Base-by-base conservation (phyloP, 1,140 invertebrate species). In the Drosophila saltans region DNA sequence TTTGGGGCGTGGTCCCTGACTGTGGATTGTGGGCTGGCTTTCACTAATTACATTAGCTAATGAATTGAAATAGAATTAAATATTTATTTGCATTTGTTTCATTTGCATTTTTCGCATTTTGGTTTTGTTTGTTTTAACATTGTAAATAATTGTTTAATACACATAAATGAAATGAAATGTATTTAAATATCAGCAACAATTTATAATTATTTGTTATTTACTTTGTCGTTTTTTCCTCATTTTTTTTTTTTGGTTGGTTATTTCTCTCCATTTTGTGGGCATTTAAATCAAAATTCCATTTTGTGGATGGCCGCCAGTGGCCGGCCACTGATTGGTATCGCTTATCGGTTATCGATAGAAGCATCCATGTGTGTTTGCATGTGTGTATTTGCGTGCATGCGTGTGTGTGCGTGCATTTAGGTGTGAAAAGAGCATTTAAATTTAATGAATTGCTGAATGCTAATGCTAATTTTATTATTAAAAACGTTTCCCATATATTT, bases 1-100 rank as follows among this genome's bases (percentile, higher is more conserved):
- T 30, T 36, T 5, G 33, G 33, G 33, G 33, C 45, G 45, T 52
- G 45, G 45, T 52, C 45, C n/a, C 26, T 24, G 45, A 8, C 45
- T 24, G 45, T 52, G 21, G 45, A 52, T 52, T 40, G n/a, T 62
- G 60, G 60, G 36, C 10, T 62, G 39, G 39, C 36, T 62, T 78
- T 69, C 74, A 74, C 78, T 84, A 85, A 84, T 84, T 84, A 70
- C 78, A 84, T 84, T 85, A 85, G 77, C 77, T 84, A 84, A 84
- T 85, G 81, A 84, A 85, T 84, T 84, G 70, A 81, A 84, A 84
- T 66, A 71, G 69, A 78, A 80, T 80, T 77, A 73, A 80, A 84
- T 80, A 84, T 80, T 84, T 70, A 83, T 66, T 78, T 60, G 60
- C 60, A 78, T 78, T 78, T 75, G 68, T 64, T 66, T 16, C 26